phyloP scores from a whole-genome alignment of 2,888 invertebrate species.

The Melangyna quadrimaculata region DNA sequence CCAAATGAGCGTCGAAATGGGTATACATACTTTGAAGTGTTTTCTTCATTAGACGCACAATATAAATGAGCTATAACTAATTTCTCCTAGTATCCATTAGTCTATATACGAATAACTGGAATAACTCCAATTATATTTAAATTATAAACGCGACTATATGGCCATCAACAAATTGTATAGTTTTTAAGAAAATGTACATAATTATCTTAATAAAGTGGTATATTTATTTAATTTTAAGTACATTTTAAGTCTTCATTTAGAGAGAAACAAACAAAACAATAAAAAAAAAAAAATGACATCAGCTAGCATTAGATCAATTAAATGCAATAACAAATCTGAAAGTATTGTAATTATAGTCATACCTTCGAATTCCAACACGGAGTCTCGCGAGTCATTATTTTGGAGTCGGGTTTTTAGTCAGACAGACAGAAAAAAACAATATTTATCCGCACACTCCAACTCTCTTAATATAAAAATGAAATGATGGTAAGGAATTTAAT shows the following conservation, averaged over 20 bases:
- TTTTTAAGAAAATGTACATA: not conserved
- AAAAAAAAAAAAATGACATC: slow-evolving; percentile 7
- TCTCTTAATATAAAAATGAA: not conserved
- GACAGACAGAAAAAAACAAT: not conserved
- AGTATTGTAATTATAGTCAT: not conserved
- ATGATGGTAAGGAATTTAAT: slow-evolving; percentile 19
- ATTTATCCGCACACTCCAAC: not conserved
- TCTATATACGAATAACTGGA: too few relatives aligned
- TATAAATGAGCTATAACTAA: too few relatives aligned
- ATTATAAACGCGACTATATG: not conserved
- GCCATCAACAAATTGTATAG: not conserved
- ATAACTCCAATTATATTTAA: not conserved
- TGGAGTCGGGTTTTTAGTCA: not conserved
- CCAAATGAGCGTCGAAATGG: too few relatives aligned
- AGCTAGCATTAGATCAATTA: slow-evolving; percentile 30
- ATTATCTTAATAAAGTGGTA: not conserved
- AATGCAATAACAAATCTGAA: slow-evolving; percentile 20
- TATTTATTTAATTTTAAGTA: not conserved
- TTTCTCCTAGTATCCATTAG: too few relatives aligned
- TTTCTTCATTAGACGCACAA: too few relatives aligned
- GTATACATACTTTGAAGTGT: too few relatives aligned
- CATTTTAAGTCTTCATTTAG: not conserved
- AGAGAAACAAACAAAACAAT: not conserved
- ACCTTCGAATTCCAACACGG: slow-evolving; percentile 53
- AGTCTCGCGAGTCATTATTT: not conserved